A percentile compares a stretch with the other conserved stretches of the same genome.
Evolutionary conservation across 2,113 vertebrate species (phyloP).

Genomic region (Varanus komodoensis): DNA sequence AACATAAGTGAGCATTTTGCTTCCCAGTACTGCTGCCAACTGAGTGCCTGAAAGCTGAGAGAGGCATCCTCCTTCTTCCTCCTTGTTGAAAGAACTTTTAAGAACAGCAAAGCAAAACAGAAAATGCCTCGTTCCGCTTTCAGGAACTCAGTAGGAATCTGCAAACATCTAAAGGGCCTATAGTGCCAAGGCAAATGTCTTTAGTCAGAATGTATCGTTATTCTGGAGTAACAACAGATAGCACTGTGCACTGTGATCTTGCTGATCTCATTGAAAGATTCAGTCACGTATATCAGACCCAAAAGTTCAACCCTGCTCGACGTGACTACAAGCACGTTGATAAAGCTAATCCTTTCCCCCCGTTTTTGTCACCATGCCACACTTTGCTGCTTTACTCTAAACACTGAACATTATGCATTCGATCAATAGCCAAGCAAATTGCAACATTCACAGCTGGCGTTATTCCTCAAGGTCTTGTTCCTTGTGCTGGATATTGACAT

Average conservation of each 20-base stretch:
- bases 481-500: neutral
- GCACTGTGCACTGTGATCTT: too few relatives aligned
- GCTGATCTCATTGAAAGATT: neutral
- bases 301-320: neutral
- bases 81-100: too few relatives aligned
- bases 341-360: neutral
- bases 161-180: neutral
- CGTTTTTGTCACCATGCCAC: neutral
- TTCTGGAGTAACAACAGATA: neutral
- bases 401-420: neutral
- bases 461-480: conserved; percentile 19
- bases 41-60: too few relatives aligned
- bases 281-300: neutral
- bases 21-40: too few relatives aligned
- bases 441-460: neutral
- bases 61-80: too few relatives aligned
- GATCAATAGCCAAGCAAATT: conserved; percentile 14
- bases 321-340: neutral
- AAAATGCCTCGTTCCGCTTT: too few relatives aligned
- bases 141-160: too few relatives aligned
- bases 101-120: too few relatives aligned
- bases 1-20: too few relatives aligned
- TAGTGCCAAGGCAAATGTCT: neutral
- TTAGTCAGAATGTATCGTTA: neutral
- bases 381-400: conserved; percentile 22